These are phyloP conservation scores for Choloepus hoffmanni DNA, from an alignment of 2,113 vertebrate genomes.

Conservation along the genomic window DNA sequence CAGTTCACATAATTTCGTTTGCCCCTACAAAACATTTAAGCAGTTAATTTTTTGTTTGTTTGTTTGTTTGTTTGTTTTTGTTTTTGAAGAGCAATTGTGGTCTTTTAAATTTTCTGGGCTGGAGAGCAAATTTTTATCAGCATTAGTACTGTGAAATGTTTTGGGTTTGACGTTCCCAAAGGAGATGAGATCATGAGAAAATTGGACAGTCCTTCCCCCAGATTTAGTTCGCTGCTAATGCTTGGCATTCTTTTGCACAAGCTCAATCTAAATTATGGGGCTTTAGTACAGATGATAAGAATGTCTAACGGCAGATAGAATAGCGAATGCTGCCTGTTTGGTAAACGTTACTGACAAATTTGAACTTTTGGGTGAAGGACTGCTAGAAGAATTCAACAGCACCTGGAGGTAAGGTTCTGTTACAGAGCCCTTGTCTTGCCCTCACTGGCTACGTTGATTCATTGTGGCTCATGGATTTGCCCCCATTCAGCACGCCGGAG, in stretches of 20 bases:
- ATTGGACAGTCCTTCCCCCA: constrained; percentile 85
- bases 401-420: constrained; percentile 95
- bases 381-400: constrained; percentile 94
- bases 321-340: constrained; percentile 84
- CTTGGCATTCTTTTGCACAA: constrained; percentile 86
- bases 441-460: constrained; percentile 98
- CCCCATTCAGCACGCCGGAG: constrained; percentile 97
- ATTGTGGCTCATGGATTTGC: constrained; percentile 98
- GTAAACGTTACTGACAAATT: constrained; percentile 89
- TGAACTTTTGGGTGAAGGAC: constrained; percentile 89
- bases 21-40: constrained; percentile 89
- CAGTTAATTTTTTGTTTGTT: constrained; percentile 84
- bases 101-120: constrained; percentile 90
- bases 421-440: constrained; percentile 89
- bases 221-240: constrained; percentile 86
- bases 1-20: constrained; percentile 85
- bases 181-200: constrained; percentile 86
- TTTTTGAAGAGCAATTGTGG: constrained; percentile 91
- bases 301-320: constrained; percentile 87
- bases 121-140: constrained; percentile 91
- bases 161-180: constrained; percentile 90
- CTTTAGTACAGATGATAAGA: constrained; percentile 82
- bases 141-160: constrained; percentile 79
- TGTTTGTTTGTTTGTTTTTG: constrained; percentile 54
- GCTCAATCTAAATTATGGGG: constrained; percentile 85